Evolutionary conservation across 2,888 invertebrate species (phyloP), one percentile per base, ranked within the genome.

Genomic region (Creontiades dilutus): DNA sequence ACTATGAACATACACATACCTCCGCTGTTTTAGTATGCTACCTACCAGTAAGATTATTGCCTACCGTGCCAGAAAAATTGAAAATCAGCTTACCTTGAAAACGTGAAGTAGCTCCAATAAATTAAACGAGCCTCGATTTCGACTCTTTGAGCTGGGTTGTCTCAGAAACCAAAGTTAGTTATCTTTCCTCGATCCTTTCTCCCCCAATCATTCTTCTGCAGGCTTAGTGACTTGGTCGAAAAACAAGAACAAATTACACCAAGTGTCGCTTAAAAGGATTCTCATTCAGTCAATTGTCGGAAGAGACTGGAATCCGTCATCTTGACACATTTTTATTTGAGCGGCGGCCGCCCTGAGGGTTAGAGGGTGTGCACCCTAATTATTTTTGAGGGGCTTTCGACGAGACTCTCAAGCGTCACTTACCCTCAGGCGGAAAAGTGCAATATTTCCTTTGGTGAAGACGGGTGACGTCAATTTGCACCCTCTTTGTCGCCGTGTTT

Each of bases 241-340:
- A 23, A 68, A 68, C 23, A 68, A n/a, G 68, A 68, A 23, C 23
- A 23, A 23, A 23, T 68, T 68, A 23, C 23, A 23, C 23, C 27
- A 68, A 68, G 12, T 23, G 19, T 68, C 5, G 19, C 27, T 68
- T 68, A 23, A 68, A 68, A 68, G 68, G 68, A 68, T 68, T 68
- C 23, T 68, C 68, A 68, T 23, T 23, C 23, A 19, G 68, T 23
- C 23, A 68, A 68, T 68, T 23, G 23, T 23, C 13, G 23, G 23
- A 68, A 68, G 68, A 68, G 11, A 61, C 61, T 9, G 52, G 19
- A 61, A n/a, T 19, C 68, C 27, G 68, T 68, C 68, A 68, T 68
- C 68, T 68, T 68, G 68, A 68, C 68, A 68, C 68, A 68, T 68
- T 68, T 37, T 68, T 13, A 19, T 68, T 57, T 68, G 68, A 68